Evolutionary conservation across 1,140 invertebrate genomes (phyloP).

Genomic region (Diabrotica virgifera): DNA sequence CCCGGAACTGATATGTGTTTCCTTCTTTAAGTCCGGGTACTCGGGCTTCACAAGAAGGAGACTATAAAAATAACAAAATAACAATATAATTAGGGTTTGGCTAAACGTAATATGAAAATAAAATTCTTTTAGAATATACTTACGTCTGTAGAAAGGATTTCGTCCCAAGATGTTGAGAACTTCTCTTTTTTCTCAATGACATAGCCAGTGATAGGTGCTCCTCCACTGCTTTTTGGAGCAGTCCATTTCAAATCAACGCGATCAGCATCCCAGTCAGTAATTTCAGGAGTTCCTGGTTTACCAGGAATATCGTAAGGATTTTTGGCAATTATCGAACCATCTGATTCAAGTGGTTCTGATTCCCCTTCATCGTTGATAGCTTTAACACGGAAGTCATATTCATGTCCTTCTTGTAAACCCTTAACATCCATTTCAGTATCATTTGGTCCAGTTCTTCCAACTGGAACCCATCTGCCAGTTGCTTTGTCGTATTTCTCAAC

Average conservation of each 20-base stretch:
- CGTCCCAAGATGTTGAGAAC: conserved; percentile 82
- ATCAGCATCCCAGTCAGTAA: conserved; percentile 92
- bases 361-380: conserved; percentile 98
- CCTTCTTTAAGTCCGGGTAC: conserved; percentile 88
- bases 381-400: conserved; percentile 95
- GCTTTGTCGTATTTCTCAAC: conserved; percentile 95
- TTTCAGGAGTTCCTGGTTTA: conserved; percentile 83
- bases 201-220: conserved; percentile 93
- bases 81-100: neutral
- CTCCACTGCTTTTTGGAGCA: conserved; percentile 83
- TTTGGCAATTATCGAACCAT: conserved; percentile 80
- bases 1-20: conserved; percentile 89
- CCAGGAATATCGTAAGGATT: conserved; percentile 91
- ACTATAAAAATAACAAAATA: conserved; percentile 48
- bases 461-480: conserved; percentile 91
- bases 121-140: conserved; percentile 31
- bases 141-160: conserved; percentile 76
- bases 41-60: conserved; percentile 75
- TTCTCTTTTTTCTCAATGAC: conserved; percentile 97
- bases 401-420: conserved; percentile 88
- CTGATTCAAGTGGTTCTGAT: conserved; percentile 91
- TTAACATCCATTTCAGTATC: conserved; percentile 89
- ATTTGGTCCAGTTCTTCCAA: conserved; percentile 74
- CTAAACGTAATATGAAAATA: neutral
- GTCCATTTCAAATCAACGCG: conserved; percentile 92